phyloP scores from a whole-genome alignment of 2,888 invertebrate species.

The Hartigia nigra region DNA sequence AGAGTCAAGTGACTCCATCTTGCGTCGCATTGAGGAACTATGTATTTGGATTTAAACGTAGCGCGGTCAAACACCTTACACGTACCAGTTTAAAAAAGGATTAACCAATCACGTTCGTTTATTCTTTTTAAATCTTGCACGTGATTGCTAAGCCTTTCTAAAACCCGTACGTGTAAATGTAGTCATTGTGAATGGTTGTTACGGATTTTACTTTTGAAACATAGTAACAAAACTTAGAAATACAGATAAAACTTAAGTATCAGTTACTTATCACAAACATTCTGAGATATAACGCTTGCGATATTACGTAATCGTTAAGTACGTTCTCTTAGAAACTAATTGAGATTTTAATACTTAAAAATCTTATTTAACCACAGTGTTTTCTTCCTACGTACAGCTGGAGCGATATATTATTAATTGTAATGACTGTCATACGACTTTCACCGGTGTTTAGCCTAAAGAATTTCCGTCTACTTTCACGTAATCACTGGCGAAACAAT shows the following conservation, averaged over 20 bases:
- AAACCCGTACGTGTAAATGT: background rate
- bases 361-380: background rate
- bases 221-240: background rate
- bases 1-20: background rate
- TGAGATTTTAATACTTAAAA: background rate
- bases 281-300: background rate
- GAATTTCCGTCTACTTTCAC: background rate
- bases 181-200: background rate
- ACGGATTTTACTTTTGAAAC: background rate
- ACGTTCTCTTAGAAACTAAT: background rate
- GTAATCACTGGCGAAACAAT: background rate
- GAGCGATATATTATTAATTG: background rate
- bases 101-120: background rate
- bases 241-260: background rate
- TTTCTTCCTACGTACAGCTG: background rate
- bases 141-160: background rate
- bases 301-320: background rate
- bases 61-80: background rate
- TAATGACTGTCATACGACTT: background rate
- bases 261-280: background rate
- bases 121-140: background rate
- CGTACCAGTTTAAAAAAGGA: background rate
- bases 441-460: background rate
- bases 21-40: background rate
- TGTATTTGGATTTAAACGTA: background rate